phyloP scores from a whole-genome alignment of 2,797 vertebrate genomes.

The Acipenser ruthenus region DNA sequence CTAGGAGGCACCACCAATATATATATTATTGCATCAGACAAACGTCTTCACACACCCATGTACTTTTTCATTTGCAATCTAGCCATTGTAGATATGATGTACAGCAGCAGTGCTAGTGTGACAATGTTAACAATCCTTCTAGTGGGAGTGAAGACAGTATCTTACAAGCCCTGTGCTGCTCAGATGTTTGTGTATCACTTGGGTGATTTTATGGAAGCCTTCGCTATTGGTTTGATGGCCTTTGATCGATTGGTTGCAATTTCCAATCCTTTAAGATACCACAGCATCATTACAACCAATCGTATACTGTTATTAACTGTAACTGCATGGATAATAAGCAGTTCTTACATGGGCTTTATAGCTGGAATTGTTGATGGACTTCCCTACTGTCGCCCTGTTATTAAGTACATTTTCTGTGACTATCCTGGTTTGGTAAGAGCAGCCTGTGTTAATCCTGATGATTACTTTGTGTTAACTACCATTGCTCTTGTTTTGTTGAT shows the following conservation, averaged over 20 bases:
- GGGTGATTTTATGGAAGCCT: background rate
- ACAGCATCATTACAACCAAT: background rate
- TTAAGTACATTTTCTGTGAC: slow-evolving; percentile 1
- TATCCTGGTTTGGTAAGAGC: background rate
- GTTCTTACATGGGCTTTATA: background rate
- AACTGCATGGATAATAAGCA: background rate
- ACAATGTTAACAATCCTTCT: background rate
- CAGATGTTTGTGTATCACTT: background rate
- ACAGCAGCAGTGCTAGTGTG: background rate
- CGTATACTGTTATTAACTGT: background rate
- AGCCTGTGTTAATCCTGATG: slow-evolving; percentile 5
- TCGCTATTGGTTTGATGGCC: slow-evolving; percentile 1
- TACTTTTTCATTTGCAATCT: slow-evolving; percentile 7
- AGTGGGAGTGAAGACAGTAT: background rate
- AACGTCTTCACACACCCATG: slow-evolving; percentile 2
- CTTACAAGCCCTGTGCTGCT: background rate
- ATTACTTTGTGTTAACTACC: background rate
- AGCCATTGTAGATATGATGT: background rate
- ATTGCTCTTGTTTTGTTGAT: background rate
- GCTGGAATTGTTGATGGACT: background rate
- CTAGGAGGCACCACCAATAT: background rate
- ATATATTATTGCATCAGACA: background rate
- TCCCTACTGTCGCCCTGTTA: background rate
- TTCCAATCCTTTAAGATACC: slow-evolving; percentile 1
- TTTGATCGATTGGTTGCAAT: slow-evolving; percentile 5